phyloP scores from a whole-genome alignment of 2,888 invertebrate genomes.

The Cepaea hortensis region DNA sequence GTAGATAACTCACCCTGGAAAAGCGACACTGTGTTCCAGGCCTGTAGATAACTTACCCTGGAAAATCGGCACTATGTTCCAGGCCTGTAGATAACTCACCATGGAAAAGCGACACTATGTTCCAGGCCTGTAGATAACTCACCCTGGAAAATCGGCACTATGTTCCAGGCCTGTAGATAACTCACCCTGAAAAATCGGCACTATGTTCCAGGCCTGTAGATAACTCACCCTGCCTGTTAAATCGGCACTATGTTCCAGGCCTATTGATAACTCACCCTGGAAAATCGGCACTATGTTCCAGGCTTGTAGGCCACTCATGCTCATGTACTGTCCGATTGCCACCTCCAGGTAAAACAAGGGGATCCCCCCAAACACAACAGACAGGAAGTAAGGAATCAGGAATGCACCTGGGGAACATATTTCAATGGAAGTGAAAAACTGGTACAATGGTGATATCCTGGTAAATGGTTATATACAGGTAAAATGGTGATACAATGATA shows the following conservation, averaged over 20 bases:
- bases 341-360: conserved; percentile 82
- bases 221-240: too few relatives aligned
- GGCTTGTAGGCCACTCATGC: conserved; percentile 80
- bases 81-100: conserved; percentile 81
- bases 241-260: too few relatives aligned
- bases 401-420: conserved; percentile 81
- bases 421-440: too few relatives aligned
- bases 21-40: conserved; percentile 80
- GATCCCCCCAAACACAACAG: conserved; percentile 80
- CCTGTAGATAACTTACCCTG: conserved; percentile 81
- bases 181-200: conserved; percentile 55
- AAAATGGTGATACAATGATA: too few relatives aligned
- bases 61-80: conserved; percentile 80
- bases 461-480: too few relatives aligned
- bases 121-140: conserved; percentile 80
- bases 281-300: conserved; percentile 81
- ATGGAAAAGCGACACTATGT: conserved; percentile 80
- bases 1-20: conserved; percentile 78
- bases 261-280: conserved; percentile 76
- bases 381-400: conserved; percentile 81
- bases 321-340: conserved; percentile 81
- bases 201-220: too few relatives aligned
- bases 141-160: conserved; percentile 79
- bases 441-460: too few relatives aligned
- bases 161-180: conserved; percentile 80